These are phyloP conservation scores for Brachionus plicatilis DNA, from an alignment of 1,140 invertebrate genomes.

Conservation along the genomic window DNA sequence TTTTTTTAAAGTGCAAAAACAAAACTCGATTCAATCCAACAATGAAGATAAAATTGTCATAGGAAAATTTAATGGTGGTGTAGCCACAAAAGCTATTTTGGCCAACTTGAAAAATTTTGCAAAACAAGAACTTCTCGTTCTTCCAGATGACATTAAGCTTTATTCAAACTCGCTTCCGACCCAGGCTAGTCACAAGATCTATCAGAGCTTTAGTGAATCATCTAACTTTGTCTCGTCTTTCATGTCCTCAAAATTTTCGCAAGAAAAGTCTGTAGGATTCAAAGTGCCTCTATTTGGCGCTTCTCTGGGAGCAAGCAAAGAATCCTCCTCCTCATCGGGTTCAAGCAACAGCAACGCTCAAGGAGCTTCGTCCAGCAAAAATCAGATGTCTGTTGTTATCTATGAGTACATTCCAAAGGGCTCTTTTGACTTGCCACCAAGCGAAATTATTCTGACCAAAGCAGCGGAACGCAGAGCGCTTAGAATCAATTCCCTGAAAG, in stretches of 20 bases:
- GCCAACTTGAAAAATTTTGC: neutral
- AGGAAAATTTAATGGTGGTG: neutral
- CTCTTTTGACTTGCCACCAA: neutral
- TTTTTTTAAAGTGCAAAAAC: neutral
- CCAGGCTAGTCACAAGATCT: neutral
- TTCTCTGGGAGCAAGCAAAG: neutral
- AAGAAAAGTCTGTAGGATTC: neutral
- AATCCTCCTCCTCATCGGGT: neutral
- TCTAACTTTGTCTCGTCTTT: neutral
- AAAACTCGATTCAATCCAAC: neutral
- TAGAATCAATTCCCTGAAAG: neutral
- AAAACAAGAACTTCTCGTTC: neutral
- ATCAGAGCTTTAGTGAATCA: neutral
- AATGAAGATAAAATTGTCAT: neutral
- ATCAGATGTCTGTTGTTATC: neutral
- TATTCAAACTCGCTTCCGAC: neutral
- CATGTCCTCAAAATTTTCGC: neutral
- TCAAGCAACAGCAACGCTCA: neutral
- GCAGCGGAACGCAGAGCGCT: neutral
- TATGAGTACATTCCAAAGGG: conserved; percentile 6
- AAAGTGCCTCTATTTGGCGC: neutral
- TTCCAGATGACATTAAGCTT: neutral
- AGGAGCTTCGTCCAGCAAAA: neutral
- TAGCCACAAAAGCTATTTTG: neutral
- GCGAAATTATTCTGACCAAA: neutral